Evolutionary conservation across 2,113 vertebrate species (phyloP).

Genomic region (Poicephalus gulielmi): DNA sequence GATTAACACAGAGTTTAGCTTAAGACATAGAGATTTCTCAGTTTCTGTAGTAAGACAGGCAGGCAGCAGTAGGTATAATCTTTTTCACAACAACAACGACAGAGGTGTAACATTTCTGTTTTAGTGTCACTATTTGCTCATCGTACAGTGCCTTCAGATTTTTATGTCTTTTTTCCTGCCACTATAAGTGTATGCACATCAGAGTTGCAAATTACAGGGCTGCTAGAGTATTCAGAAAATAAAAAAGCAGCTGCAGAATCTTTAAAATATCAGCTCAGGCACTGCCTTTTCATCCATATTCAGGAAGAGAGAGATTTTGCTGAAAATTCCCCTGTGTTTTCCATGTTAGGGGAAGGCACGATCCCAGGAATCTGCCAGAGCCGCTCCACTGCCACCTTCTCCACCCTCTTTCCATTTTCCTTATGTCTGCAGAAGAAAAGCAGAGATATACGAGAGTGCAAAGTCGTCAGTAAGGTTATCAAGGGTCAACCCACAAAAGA

Average conservation of each 20-base stretch:
- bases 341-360: background rate
- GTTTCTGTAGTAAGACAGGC: background rate
- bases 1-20: background rate
- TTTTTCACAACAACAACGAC: background rate
- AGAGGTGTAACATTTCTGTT: background rate
- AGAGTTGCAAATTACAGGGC: background rate
- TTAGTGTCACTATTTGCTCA: background rate
- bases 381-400: background rate
- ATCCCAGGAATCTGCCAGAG: background rate
- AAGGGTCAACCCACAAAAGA: background rate
- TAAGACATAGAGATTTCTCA: background rate
- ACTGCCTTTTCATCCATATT: background rate
- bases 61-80: background rate
- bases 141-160: background rate
- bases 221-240: background rate
- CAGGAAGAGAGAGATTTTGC: background rate
- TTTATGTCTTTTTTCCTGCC: background rate
- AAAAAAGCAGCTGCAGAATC: background rate
- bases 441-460: background rate
- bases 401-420: background rate
- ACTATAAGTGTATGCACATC: background rate
- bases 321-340: background rate
- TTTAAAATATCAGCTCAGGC: background rate
- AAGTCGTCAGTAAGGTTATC: accelerated
- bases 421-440: background rate